Evolutionary conservation across 1,140 invertebrate genomes (phyloP).

Genomic region (Pseudobourletiella spinata): DNA sequence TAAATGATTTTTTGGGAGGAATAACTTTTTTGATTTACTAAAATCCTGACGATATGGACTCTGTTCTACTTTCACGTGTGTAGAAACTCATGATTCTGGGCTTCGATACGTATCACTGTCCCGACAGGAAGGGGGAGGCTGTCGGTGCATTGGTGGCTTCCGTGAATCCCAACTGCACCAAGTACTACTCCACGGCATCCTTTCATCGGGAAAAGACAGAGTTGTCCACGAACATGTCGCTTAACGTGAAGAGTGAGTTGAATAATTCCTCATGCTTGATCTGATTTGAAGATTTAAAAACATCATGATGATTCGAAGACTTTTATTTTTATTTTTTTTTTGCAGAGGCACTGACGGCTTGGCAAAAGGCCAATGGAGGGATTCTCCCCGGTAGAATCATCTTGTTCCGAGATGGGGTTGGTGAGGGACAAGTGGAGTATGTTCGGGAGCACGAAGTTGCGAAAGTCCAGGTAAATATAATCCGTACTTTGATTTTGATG

Average conservation of each 20-base stretch:
- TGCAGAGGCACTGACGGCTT: conserved; percentile 37
- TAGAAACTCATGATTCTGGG: conserved; percentile 44
- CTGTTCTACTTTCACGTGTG: no score
- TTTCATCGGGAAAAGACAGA: conserved; percentile 65
- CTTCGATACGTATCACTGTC: conserved; percentile 41
- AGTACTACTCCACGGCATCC: conserved; percentile 64
- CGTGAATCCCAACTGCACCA: conserved; percentile 58
- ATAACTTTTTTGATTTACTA: no score
- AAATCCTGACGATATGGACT: no score
- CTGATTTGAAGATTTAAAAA: no score
- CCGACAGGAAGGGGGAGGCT: conserved; percentile 43
- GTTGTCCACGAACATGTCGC: conserved; percentile 42
- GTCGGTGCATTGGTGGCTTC: conserved; percentile 73
- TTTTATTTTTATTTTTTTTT: no score
- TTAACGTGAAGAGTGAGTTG: no score
- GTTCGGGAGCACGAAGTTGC: conserved; percentile 59
- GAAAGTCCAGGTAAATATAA: conserved; percentile 20
- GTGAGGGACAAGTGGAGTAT: conserved; percentile 31
- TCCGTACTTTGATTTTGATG: no score
- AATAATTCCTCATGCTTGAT: no score
- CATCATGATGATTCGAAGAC: no score
- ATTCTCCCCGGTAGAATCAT: conserved; percentile 23
- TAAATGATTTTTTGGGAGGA: no score
- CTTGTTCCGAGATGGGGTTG: conserved; percentile 33
- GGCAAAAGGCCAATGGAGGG: conserved; percentile 34